phyloP scores from a whole-genome alignment of 1,140 invertebrate genomes.

The Kradibia gibbosae region DNA sequence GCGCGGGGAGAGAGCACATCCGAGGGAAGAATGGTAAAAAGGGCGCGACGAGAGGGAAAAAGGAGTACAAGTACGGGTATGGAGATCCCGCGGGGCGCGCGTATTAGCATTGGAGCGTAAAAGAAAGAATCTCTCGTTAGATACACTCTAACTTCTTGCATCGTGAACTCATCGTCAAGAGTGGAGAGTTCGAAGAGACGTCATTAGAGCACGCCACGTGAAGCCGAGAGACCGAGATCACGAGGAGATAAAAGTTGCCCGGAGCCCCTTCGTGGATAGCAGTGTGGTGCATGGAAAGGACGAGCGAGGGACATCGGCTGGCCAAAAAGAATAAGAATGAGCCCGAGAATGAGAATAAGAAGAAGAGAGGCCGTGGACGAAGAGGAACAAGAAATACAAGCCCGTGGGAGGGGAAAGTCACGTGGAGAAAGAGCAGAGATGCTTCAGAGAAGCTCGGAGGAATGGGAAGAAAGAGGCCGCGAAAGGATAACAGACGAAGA shows the following conservation, averaged over 20 bases:
- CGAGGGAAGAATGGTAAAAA: neutral
- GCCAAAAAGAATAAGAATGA: conserved; percentile 54
- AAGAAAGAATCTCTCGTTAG: conserved; percentile 63
- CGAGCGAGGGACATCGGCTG: conserved; percentile 19
- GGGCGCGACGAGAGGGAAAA: neutral
- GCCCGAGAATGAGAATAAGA: conserved; percentile 11
- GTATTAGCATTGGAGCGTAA: conserved; percentile 70
- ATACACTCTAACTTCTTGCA: conserved; percentile 47
- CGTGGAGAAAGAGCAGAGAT: conserved; percentile 17
- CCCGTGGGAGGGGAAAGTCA: conserved; percentile 36
- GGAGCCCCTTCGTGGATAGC: neutral
- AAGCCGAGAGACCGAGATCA: conserved; percentile 67
- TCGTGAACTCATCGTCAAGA: conserved; percentile 21
- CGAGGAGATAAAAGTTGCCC: conserved; percentile 59
- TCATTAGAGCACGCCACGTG: conserved; percentile 71
- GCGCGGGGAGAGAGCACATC: neutral
- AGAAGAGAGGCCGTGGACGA: conserved; percentile 33
- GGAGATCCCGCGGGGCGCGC: conserved; percentile 45
- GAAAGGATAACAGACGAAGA: conserved; percentile 62
- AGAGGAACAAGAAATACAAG: conserved; percentile 41
- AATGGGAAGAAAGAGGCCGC: neutral
- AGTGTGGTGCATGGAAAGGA: neutral
- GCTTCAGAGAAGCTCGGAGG: neutral
- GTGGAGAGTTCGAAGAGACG: conserved; percentile 63
- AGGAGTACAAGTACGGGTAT: conserved; percentile 13